phyloP scores from a whole-genome alignment of 2,888 invertebrate genomes.

The Lithosia quadra region DNA sequence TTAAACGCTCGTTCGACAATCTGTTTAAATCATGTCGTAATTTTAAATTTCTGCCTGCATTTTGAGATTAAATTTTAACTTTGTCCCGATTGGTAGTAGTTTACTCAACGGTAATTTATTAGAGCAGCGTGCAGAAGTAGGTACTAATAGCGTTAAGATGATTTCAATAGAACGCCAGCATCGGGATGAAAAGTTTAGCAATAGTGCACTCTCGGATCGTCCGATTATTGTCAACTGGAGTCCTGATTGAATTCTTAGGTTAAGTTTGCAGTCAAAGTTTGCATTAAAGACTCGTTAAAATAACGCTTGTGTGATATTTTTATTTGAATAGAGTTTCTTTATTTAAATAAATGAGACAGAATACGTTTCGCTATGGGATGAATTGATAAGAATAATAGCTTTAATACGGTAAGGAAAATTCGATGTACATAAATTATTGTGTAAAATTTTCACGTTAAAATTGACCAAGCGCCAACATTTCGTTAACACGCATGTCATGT shows the following conservation, averaged over 20 bases:
- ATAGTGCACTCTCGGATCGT: constrained; percentile 76
- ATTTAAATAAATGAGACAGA: constrained; percentile 36
- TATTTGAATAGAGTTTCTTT: background rate
- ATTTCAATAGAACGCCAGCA: constrained; percentile 82
- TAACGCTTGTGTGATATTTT: constrained; percentile 53
- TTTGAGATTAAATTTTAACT: constrained; percentile 80
- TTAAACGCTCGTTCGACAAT: constrained; percentile 52
- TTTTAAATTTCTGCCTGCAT: constrained; percentile 74
- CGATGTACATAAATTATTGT: constrained; percentile 56
- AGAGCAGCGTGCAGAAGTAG: constrained; percentile 70
- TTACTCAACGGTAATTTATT: constrained; percentile 76
- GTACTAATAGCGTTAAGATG: constrained; percentile 78
- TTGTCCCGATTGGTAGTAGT: constrained; percentile 75
- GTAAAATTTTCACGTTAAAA: constrained; percentile 69
- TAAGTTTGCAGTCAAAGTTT: constrained; percentile 79
- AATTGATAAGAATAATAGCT: constrained; percentile 56
- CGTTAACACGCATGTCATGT: constrained; percentile 84
- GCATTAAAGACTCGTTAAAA: constrained; percentile 77
- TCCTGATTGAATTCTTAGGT: constrained; percentile 84
- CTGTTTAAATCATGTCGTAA: constrained; percentile 66
- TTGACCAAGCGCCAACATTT: constrained; percentile 79
- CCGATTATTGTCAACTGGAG: constrained; percentile 81
- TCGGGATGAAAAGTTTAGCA: constrained; percentile 79
- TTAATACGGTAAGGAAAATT: constrained; percentile 69
- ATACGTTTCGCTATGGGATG: constrained; percentile 33